Percentiles rank a stretch among this genome's conserved stretches.
These are phyloP conservation scores for Cremastinae sp. DNA, from an alignment of 2,888 invertebrate species.

Conservation along the genomic window DNA sequence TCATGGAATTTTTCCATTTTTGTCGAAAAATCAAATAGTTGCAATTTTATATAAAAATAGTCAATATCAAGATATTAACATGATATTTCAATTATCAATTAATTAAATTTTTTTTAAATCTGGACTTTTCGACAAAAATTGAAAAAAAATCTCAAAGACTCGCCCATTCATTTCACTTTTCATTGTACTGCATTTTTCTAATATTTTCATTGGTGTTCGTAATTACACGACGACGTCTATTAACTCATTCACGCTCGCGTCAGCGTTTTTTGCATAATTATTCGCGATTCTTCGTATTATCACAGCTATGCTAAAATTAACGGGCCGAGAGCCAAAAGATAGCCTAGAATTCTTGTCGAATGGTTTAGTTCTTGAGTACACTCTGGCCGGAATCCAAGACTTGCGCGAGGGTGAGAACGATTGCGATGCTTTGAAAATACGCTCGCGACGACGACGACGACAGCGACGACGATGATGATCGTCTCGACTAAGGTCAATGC, in stretches of 20 bases:
- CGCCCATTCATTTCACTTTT: no score
- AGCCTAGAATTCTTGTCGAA: slow-evolving; percentile 58
- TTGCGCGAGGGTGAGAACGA: slow-evolving; percentile 70
- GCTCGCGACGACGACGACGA: slow-evolving; percentile 28
- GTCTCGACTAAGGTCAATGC: slow-evolving; percentile 73
- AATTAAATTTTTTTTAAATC: no score
- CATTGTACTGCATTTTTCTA: no score
- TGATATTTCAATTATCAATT: no score
- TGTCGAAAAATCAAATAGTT: no score
- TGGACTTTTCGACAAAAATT: no score
- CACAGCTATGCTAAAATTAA: slow-evolving; percentile 73
- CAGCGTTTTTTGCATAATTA: slow-evolving; percentile 15
- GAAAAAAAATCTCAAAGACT: no score
- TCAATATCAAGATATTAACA: no score
- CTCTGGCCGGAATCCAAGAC: slow-evolving; percentile 74
- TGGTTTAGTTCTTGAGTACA: slow-evolving; percentile 51
- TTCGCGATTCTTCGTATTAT: slow-evolving; percentile 67
- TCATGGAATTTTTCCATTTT: no score
- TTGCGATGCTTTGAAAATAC: slow-evolving; percentile 59
- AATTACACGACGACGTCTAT: no score
- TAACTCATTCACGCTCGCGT: slow-evolving; percentile 14
- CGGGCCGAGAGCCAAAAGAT: slow-evolving; percentile 51
- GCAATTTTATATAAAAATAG: no score
- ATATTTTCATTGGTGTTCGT: no score
- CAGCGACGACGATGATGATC: slow-evolving; percentile 30